A percentile compares a stretch with the other conserved stretches of the same genome.
phyloP scores from a whole-genome alignment of 1,140 invertebrate species.

The Carposina sasakii region DNA sequence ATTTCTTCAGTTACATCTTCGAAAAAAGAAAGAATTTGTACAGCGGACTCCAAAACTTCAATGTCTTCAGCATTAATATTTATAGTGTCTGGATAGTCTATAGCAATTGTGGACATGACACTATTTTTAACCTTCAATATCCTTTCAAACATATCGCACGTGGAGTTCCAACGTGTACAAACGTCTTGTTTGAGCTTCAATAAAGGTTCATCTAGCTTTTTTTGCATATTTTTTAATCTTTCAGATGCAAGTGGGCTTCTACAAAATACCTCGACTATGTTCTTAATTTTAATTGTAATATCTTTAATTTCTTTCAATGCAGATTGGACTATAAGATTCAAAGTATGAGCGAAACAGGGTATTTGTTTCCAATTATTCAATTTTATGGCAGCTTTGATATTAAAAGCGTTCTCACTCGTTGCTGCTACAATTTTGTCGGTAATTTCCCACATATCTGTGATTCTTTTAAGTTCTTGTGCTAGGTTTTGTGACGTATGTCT shows the following conservation, averaged over 20 bases:
- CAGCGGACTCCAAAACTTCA: background rate
- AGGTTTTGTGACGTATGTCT: constrained; percentile 21
- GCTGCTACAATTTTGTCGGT: constrained; percentile 17
- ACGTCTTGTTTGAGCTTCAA: constrained; percentile 43
- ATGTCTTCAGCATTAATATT: constrained; percentile 6
- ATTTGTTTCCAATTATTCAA: constrained; percentile 22
- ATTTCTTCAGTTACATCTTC: constrained; percentile 16
- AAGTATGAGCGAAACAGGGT: constrained; percentile 22
- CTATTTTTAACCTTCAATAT: constrained; percentile 31
- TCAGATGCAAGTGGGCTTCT: constrained; percentile 7
- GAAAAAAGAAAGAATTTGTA: constrained; percentile 7
- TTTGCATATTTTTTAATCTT: constrained; percentile 25
- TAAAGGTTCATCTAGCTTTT: constrained; percentile 16
- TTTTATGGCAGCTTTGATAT: constrained; percentile 27
- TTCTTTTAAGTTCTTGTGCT: constrained; percentile 14
- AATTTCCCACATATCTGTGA: constrained; percentile 24
- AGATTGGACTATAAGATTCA: constrained; percentile 28
- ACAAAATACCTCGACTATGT: constrained; percentile 16
- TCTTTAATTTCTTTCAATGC: background rate
- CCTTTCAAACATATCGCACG: constrained; percentile 35
- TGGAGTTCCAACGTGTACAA: constrained; percentile 36
- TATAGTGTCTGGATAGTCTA: constrained; percentile 1
- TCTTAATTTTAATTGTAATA: background rate
- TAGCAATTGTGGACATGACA: constrained; percentile 25
- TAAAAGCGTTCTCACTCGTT: constrained; percentile 36